A percentile compares a stretch with the other conserved stretches of the same genome.
These are phyloP conservation scores for Neostethus bicornis DNA, from an alignment of 2,797 vertebrate species.

Conservation along the genomic window DNA sequence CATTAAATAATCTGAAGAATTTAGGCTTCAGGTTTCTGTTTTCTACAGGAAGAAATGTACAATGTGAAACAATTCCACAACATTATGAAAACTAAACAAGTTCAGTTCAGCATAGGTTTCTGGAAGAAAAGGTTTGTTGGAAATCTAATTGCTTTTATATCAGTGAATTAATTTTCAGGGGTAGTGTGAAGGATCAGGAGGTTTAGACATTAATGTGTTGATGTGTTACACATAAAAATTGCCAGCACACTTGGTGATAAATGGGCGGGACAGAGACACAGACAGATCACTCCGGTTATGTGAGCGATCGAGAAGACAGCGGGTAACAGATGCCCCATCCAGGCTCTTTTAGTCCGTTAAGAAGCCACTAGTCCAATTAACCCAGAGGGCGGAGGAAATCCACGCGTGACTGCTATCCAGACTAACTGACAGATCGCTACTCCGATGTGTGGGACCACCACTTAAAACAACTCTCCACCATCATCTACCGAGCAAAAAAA, in stretches of 20 bases:
- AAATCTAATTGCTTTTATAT: no score
- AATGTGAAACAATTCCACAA: no score
- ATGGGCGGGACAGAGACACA: conserved; percentile 68
- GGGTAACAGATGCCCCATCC: conserved; percentile 45
- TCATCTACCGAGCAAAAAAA: conserved; percentile 30
- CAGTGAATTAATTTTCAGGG: background rate
- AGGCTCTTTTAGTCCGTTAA: conserved; percentile 61
- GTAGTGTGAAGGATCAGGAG: background rate
- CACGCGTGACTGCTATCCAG: conserved; percentile 5
- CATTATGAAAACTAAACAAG: no score
- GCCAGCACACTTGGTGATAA: background rate
- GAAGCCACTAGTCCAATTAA: conserved; percentile 72
- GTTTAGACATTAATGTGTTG: background rate
- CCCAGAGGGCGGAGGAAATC: conserved; percentile 46
- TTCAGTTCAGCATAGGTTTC: no score
- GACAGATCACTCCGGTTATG: conserved; percentile 7
- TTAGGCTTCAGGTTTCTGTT: no score
- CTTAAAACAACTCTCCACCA: conserved; percentile 38
- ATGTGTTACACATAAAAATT: background rate
- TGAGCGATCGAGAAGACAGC: conserved; percentile 9
- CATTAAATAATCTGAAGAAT: no score
- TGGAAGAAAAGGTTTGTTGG: no score
- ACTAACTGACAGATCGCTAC: conserved; percentile 19
- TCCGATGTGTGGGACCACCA: conserved; percentile 12
- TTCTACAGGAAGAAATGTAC: no score